Base-by-base conservation (phyloP, 2,888 invertebrate species). In the Dorcus parallelipipedus region DNA sequence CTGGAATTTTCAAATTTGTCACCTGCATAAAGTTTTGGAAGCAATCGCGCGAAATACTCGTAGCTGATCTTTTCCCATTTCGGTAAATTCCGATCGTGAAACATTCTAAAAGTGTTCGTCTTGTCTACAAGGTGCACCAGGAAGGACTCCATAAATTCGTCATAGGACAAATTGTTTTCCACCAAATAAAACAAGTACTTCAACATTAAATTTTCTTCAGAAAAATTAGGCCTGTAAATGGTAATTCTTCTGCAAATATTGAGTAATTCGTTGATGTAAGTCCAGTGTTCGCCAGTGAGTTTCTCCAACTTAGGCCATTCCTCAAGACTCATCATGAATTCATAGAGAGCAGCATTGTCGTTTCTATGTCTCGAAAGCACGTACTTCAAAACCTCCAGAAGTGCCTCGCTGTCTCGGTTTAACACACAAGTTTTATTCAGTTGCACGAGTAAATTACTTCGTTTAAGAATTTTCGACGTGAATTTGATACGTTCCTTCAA, bases 401-500 rank as follows among this genome's bases (percentile, higher is more conserved):
- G 10, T 10, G n/a, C 39, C 23, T 9, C 4, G 2, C 9, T 38
- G 26, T 54, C 54, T 3, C 49, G n/a, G 14, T 50, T 58, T 8
- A 49, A 9, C 7, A 6, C 8, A 9, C 52, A 52, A n/a, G 52
- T 41, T 41, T 52, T 39, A 41, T n/a, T 47, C 23, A 57, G 20
- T 33, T 14, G 38, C 10, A 4, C 9, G 33, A 17, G 17, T 47
- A 52, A 47, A 20, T 48, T 17, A 10, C 8, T 20, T 9, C 56
- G 45, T 23, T 26, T 20, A 9, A 41, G 10, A 3, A 20, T 26
- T 20, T 48, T 47, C 9, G 48, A 45, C 23, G 52, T 43, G 40
- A 50, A 41, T 41, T 57, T 43, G 8, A 57, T 39, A 7, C 38
- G 47, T 5, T 48, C n/a, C 17, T 52, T 52, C 4, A 57, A 40